Evolutionary conservation across 2,888 invertebrate genomes (phyloP).

Genomic region (Fragum sueziense): DNA sequence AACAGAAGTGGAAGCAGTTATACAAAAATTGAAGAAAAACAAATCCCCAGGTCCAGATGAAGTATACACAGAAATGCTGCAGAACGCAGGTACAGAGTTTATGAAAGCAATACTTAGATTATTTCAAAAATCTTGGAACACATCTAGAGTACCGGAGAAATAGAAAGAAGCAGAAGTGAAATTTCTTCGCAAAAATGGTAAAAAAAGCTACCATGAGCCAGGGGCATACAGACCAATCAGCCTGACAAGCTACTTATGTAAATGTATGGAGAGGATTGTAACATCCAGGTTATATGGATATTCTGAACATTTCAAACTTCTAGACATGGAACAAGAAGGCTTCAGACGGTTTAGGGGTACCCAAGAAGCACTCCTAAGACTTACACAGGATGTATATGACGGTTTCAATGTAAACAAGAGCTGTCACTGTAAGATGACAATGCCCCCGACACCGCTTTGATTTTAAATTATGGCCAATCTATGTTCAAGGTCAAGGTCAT

Average conservation of each 20-base stretch:
- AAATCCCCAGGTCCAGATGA: too few relatives aligned
- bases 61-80: not conserved
- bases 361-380: too few relatives aligned
- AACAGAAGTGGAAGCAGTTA: constrained; percentile 17
- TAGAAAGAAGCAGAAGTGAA: constrained; percentile 24
- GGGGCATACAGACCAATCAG: constrained; percentile 23
- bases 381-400: not conserved
- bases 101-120: constrained; percentile 26
- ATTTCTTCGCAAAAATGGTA: constrained; percentile 21
- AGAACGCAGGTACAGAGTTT: constrained; percentile 22
- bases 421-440: too few relatives aligned
- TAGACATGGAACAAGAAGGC: constrained; percentile 17
- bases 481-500: too few relatives aligned
- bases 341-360: too few relatives aligned
- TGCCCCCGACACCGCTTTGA: too few relatives aligned
- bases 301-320: constrained; percentile 8
- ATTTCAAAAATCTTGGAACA: constrained; percentile 7
- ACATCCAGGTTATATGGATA: constrained; percentile 21
- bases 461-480: too few relatives aligned
- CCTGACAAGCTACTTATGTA: constrained; percentile 22
- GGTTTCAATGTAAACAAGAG: not conserved
- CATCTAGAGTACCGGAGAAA: not conserved
- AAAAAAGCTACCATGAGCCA: constrained; percentile 22
- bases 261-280: constrained; percentile 24
- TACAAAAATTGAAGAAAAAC: constrained; percentile 17